A percentile compares a stretch with the other conserved stretches of the same genome.
phyloP scores from a whole-genome alignment of 2,888 invertebrate genomes.

The Ichneumoninae sp. region DNA sequence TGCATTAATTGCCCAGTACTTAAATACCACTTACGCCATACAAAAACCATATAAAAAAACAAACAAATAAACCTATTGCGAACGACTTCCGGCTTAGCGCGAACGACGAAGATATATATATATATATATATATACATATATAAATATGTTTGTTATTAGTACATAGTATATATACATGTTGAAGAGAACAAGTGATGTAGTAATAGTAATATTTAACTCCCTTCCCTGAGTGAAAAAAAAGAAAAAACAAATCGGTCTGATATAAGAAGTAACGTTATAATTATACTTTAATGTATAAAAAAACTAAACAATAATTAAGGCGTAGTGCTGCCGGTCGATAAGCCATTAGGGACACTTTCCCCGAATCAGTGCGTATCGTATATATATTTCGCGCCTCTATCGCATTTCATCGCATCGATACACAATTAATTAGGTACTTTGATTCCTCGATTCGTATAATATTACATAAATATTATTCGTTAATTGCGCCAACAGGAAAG shows the following conservation, averaged over 20 bases:
- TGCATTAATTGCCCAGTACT: constrained; percentile 64
- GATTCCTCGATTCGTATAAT: constrained; percentile 38
- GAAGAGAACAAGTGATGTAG: constrained; percentile 51
- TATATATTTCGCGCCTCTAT: constrained; percentile 45
- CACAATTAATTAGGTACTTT: constrained; percentile 36
- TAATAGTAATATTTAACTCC: constrained; percentile 48
- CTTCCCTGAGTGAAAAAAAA: constrained; percentile 30
- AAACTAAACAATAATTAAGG: constrained; percentile 48
- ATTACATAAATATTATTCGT: constrained; percentile 26
- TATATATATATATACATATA: neutral
- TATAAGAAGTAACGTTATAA: constrained; percentile 38
- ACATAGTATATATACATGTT: constrained; percentile 50
- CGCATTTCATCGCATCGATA: constrained; percentile 53
- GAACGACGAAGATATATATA: constrained; percentile 22
- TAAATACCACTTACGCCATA: constrained; percentile 58
- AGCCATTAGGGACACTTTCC: constrained; percentile 44
- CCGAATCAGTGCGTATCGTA: constrained; percentile 25
- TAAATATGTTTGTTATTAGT: constrained; percentile 58
- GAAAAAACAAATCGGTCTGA: constrained; percentile 22
- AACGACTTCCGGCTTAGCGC: constrained; percentile 51
- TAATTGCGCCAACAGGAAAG: constrained; percentile 10
- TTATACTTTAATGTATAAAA: constrained; percentile 58
- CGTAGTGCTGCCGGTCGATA: constrained; percentile 56
- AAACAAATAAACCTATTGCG: constrained; percentile 5
- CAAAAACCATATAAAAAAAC: constrained; percentile 18